Evolutionary conservation across 2,797 vertebrate genomes (phyloP).

Genomic region (Sparidentex hasta): DNA sequence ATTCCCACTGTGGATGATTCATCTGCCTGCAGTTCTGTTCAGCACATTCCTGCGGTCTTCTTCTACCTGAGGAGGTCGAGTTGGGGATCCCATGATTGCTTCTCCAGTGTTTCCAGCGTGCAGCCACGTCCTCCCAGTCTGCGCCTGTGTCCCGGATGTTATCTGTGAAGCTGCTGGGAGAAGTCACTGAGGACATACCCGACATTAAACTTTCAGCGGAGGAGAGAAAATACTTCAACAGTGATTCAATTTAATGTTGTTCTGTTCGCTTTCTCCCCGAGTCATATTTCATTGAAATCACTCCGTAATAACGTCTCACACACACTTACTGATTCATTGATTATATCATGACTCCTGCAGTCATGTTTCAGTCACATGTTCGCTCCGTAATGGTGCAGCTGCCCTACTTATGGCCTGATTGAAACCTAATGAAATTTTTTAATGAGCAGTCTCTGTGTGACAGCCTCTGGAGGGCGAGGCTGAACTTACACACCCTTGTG

Average conservation of each 20-base stretch:
- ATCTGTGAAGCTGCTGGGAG: conserved; percentile 38
- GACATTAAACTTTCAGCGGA: conserved; percentile 55
- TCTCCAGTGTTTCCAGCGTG: conserved; percentile 23
- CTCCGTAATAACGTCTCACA: conserved; percentile 34
- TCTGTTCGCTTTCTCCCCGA: conserved; percentile 33
- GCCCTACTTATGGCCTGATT: conserved; percentile 74
- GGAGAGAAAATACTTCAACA: conserved; percentile 45
- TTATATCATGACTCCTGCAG: conserved; percentile 74
- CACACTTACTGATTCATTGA: conserved; percentile 64
- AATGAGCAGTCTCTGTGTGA: conserved; percentile 72
- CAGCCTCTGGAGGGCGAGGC: conserved; percentile 62
- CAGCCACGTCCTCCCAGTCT: conserved; percentile 1
- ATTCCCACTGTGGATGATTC: conserved; percentile 43
- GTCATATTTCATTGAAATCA: conserved; percentile 58
- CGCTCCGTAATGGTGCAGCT: conserved; percentile 55
- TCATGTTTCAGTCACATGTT: conserved; percentile 73
- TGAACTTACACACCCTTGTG: conserved; percentile 37
- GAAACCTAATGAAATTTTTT: conserved; percentile 80
- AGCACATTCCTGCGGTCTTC: conserved; percentile 18
- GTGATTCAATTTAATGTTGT: conserved; percentile 62
- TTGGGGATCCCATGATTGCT: conserved; percentile 22
- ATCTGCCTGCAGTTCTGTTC: conserved; percentile 10
- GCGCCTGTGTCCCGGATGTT: conserved; percentile 28
- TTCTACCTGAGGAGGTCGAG: conserved; percentile 1
- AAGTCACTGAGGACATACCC: conserved; percentile 47